Evolutionary conservation across 1,140 invertebrate genomes (phyloP).

Genomic region (Ditylenchus dipsaci): DNA sequence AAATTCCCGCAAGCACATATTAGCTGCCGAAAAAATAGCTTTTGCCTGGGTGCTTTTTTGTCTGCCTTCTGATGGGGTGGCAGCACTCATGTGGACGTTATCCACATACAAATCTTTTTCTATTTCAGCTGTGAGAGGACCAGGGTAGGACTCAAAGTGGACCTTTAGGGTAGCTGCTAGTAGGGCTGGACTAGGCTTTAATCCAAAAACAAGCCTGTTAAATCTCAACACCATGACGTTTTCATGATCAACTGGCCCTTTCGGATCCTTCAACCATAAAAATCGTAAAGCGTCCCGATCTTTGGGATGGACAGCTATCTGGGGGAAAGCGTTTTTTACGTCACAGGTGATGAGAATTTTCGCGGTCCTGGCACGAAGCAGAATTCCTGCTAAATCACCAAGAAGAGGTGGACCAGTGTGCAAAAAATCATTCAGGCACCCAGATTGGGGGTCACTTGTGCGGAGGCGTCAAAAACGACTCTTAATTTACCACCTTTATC

Average conservation of each 20-base stretch:
- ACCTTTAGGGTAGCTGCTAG: constrained; percentile 7
- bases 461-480: constrained; percentile 4
- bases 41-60: background rate
- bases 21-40: background rate
- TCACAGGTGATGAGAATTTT: constrained; percentile 1
- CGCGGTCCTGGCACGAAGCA: background rate
- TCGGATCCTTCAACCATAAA: constrained; percentile 12
- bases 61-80: background rate
- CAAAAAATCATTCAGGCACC: constrained; percentile 5
- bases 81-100: background rate
- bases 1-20: background rate
- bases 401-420: background rate
- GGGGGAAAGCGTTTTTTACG: constrained; percentile 20
- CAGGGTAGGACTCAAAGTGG: background rate
- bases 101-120: background rate
- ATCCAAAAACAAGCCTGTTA: constrained; percentile 8
- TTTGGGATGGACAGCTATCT: background rate
- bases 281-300: constrained; percentile 14
- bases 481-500: constrained; percentile 3
- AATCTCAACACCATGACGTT: constrained; percentile 12
- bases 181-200: constrained; percentile 13
- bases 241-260: background rate
- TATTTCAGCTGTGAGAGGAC: background rate
- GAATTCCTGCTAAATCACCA: background rate
- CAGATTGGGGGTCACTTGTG: background rate